Percentiles rank a stretch among this genome's conserved stretches.
Evolutionary conservation across 2,113 vertebrate genomes (phyloP).

Genomic region (Ursus arctos): DNA sequence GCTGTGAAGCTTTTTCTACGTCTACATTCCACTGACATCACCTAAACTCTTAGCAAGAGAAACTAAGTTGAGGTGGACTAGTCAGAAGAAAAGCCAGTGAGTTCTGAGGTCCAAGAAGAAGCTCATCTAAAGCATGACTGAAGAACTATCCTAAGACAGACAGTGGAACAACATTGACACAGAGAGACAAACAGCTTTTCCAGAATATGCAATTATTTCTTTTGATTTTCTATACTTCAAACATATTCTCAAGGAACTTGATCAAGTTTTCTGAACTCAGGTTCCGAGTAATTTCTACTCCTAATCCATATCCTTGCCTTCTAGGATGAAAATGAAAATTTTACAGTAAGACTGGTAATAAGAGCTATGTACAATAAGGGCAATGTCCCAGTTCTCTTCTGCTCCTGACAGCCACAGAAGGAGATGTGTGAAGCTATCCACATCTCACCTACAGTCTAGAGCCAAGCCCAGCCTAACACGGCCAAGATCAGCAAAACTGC

Average conservation of each 20-base stretch:
- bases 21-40: neutral
- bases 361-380: neutral
- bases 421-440: neutral
- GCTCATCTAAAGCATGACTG: too few species aligned
- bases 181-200: neutral
- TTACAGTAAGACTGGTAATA: neutral
- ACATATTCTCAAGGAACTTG: neutral
- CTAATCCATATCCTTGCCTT: neutral
- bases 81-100: neutral
- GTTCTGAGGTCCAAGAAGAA: neutral
- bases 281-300: conserved; percentile 2
- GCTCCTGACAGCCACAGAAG: neutral
- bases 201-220: neutral
- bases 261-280: neutral
- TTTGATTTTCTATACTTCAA: neutral
- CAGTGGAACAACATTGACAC: neutral
- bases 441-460: neutral
- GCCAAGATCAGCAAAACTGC: neutral
- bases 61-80: neutral
- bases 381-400: neutral
- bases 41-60: neutral
- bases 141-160: neutral
- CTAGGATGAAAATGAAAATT: conserved; percentile 25
- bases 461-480: neutral
- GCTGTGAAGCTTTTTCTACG: neutral